Base-by-base conservation (phyloP, 1,140 invertebrate species). In the Cheumatopsyche charites region DNA sequence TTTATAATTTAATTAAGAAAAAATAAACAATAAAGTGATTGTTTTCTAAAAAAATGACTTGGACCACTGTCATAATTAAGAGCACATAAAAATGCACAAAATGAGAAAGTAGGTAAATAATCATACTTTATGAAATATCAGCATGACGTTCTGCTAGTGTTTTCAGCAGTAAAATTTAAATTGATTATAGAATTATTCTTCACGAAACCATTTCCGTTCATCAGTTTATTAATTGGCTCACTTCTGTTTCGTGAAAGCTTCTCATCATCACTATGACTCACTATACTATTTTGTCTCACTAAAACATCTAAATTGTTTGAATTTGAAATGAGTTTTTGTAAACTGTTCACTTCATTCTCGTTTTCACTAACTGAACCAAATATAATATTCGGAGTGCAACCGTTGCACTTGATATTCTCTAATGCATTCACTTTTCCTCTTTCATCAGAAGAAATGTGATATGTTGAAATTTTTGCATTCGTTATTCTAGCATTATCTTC, bases 191-290 rank as follows among this genome's bases (percentile, higher is more conserved):
- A 58, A 58, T 58, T 66, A 29, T 21, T 25, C 41, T 45, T 68
- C 13, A 68, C 66, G 25, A 68, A 68, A 23, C 47, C 61, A 23
- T 63, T 61, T 1, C 42, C 42, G 55, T 67, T 73, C 45, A 75
- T 70, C 19, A 75, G 67, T 67, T 67, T 73, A 45, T 68, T 75
- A 6, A 47, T 41, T 58, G 73, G 67, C 42, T 43, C 49, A 5
- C 12, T 61, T 17, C 41, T 67, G 12, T 55, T 49, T 26, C 21
- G 66, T 2, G 66, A 61, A 12, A 72, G 15, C 42, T 70, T 75
- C 15, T 61, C 70, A 23, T 75, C 70, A n/a, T 75, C 70, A 47
- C 73, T 75, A 36, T 47, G 70, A 55, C 70, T 68, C 9, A 62
- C 61, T 1, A 26, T 23, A 49, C 55, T 71, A 36, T 63, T 71